Evolutionary conservation across 2,888 invertebrate genomes (phyloP).

Genomic region (Oscheius onirici): DNA sequence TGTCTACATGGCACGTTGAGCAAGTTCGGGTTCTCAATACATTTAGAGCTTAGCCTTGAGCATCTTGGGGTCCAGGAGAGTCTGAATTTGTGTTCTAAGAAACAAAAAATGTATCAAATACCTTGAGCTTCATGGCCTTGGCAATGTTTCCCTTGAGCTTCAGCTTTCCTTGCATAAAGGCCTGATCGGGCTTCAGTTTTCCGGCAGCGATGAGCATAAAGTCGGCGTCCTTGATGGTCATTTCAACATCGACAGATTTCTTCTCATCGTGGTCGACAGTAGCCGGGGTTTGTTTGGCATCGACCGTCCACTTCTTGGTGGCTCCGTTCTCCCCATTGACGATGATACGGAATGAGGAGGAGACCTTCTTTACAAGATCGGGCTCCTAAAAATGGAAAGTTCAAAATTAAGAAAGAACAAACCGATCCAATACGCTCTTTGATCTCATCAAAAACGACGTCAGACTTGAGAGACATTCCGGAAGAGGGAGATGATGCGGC

Average conservation of each 20-base stretch:
- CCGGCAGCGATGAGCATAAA: constrained; percentile 88
- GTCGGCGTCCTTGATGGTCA: constrained; percentile 88
- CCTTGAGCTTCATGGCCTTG: constrained; percentile 87
- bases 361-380: constrained; percentile 83
- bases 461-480: constrained; percentile 79
- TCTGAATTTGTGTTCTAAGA: constrained; percentile 72
- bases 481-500: constrained; percentile 4
- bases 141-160: constrained; percentile 97
- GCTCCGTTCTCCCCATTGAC: constrained; percentile 80
- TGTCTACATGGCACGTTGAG: no score
- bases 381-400: constrained; percentile 53
- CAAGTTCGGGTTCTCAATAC: not conserved
- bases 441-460: constrained; percentile 83
- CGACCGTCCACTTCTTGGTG: constrained; percentile 83
- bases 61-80: constrained; percentile 75
- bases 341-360: constrained; percentile 87
- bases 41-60: constrained; percentile 70
- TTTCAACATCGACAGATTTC: constrained; percentile 72
- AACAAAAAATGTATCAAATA: no score
- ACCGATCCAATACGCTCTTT: constrained; percentile 73
- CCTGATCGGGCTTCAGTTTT: constrained; percentile 84
- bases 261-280: constrained; percentile 51
- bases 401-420: not conserved
- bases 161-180: constrained; percentile 82
- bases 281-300: constrained; percentile 78